Evolutionary conservation across 2,888 invertebrate species (phyloP), one percentile per base, ranked within the genome.

Genomic region (Odontocolon sp.): DNA sequence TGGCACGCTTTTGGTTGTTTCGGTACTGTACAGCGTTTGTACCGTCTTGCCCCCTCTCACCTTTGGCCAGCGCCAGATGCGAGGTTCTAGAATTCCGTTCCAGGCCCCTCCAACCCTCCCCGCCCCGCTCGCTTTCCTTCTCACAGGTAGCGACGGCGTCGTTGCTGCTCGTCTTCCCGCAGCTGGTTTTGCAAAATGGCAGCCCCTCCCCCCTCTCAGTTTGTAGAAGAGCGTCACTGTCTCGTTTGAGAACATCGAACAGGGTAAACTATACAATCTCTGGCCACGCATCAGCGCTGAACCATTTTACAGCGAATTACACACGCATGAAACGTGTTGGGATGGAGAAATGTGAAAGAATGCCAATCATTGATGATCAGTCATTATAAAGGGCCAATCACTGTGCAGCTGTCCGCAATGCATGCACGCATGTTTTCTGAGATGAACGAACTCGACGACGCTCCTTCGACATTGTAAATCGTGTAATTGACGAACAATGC

Each of bases 61-160:
- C 36, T 8, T 36, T 50, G 28, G 23, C 50, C 36, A 38, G 42
- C 21, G 61, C 71, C 68, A 75, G 72, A 73, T 76, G 78, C 67
- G 70, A 68, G 76, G 76, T 76, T 67, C 69, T 69, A 70, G 66
- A 79, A 79, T 67, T 76, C 72, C 64, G 38, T 72, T 71, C 61
- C 40, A 52, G 38, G 45, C 21, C 11, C 59, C 21, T 50, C n/a
- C n/a, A n/a, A 23, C 59, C 31, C 47, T 33, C 21, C 16, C 8
- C 14, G 6, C 6, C 40, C 0, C 31, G 16, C 14, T 45, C 11
- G 26, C 61, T 14, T 52, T 8, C 11, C 28, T 50, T 63, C 61
- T 64, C 74, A 56, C 78, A 73, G 78, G 78, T 78, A 73, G 47
- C 16, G 23, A 40, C 57, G 40, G 47, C 40, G 47, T 31, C n/a